These are phyloP conservation scores for Megaleporinus macrocephalus DNA, from an alignment of 2,113 vertebrate genomes.

Conservation along the genomic window DNA sequence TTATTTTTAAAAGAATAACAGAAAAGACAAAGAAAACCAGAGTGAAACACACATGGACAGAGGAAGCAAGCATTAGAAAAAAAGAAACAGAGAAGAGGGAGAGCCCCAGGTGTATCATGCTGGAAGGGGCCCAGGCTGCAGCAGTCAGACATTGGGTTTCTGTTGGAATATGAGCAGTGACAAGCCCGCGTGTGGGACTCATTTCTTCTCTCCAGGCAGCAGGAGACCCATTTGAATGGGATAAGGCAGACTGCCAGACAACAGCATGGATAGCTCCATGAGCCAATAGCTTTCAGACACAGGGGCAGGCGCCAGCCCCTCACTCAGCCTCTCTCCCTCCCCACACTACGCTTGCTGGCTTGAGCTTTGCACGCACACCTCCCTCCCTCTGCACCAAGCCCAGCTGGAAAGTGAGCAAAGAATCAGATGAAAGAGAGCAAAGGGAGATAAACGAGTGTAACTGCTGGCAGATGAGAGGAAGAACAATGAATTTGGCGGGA, in stretches of 20 bases:
- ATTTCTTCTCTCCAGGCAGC: constrained; percentile 48
- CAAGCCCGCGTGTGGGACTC: constrained; percentile 28
- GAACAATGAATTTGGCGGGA: constrained; percentile 41
- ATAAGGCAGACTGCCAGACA: constrained; percentile 8
- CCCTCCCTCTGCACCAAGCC: constrained; percentile 48
- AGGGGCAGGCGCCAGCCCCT: constrained; percentile 63
- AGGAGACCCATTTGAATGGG: constrained; percentile 3
- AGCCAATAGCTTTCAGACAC: constrained; percentile 70
- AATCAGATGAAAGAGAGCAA: constrained; percentile 72
- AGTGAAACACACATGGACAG: not conserved
- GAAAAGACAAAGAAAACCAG: no score
- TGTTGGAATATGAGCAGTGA: constrained; percentile 30
- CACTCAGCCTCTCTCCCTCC: constrained; percentile 51
- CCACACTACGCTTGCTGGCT: constrained; percentile 35
- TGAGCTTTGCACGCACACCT: constrained; percentile 70
- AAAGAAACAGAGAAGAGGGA: not conserved
- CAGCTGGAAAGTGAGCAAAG: constrained; percentile 66
- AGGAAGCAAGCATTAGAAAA: not conserved
- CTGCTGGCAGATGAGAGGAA: constrained; percentile 70
- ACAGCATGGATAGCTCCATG: constrained; percentile 58
- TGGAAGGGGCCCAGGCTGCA: not conserved
- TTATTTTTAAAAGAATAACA: no score
- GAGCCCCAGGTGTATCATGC: not conserved
- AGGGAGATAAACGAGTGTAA: constrained; percentile 72
- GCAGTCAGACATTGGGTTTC: not conserved